Percentiles rank a stretch among this genome's conserved stretches.
Evolutionary conservation across 2,113 vertebrate genomes (phyloP).

Genomic region (Crotophaga sulcirostris): DNA sequence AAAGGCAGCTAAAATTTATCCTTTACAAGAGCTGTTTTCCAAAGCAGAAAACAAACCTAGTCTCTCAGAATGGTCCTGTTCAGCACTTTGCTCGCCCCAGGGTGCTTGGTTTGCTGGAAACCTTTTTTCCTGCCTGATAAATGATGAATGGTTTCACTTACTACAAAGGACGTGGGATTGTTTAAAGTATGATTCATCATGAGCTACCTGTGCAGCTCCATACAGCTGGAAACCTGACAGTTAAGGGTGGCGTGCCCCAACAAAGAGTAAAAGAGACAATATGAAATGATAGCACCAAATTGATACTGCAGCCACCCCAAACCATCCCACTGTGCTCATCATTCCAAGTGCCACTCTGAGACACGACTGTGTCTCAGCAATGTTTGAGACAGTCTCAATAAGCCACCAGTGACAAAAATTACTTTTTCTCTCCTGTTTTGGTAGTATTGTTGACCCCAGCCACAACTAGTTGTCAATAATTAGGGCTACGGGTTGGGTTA

Average conservation of each 20-base stretch:
- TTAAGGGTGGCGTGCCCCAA: neutral
- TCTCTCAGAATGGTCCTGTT: neutral
- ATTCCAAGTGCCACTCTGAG: neutral
- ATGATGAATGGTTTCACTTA: neutral
- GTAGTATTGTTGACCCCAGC: neutral
- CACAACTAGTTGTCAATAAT: neutral
- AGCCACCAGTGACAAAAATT: neutral
- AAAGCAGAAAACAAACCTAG: neutral
- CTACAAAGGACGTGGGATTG: neutral
- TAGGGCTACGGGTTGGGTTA: neutral
- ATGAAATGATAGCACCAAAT: neutral
- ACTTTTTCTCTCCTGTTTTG: neutral
- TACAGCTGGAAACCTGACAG: neutral
- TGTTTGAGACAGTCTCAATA: neutral
- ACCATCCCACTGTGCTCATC: fast-evolving
- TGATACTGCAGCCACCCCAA: neutral
- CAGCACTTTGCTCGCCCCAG: fast-evolving
- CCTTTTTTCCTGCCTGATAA: neutral
- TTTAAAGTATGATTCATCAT: neutral
- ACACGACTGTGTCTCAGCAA: too few species aligned
- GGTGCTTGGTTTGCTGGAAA: neutral
- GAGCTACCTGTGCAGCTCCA: neutral
- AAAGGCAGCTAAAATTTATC: constrained; percentile 24
- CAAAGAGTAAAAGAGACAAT: neutral
- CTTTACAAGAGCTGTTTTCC: neutral